phyloP scores from a whole-genome alignment of 1,140 invertebrate genomes.

The Drosophila insularis region DNA sequence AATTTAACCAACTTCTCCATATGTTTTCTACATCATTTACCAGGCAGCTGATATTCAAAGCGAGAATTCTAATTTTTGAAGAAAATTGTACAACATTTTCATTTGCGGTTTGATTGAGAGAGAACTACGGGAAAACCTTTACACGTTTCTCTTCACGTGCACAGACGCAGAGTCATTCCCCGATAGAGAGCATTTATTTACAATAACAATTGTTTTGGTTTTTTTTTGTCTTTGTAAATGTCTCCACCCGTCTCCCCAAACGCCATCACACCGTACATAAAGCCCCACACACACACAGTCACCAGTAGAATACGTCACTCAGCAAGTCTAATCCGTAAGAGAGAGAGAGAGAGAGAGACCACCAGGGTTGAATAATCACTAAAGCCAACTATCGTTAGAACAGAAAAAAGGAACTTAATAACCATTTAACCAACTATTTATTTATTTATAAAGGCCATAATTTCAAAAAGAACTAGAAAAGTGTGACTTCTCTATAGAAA shows the following conservation, averaged over 20 bases:
- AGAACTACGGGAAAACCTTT: not conserved
- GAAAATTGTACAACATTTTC: slow-evolving; percentile 20
- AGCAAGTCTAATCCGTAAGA: slow-evolving; percentile 19
- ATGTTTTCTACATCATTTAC: not conserved
- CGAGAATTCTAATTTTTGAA: not conserved
- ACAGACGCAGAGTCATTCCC: slow-evolving; percentile 28
- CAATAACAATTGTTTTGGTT: slow-evolving; percentile 43
- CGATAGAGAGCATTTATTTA: slow-evolving; percentile 56
- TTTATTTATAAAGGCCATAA: too few species aligned
- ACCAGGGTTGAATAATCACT: not conserved
- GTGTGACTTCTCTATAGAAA: too few species aligned
- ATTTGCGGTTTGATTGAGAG: slow-evolving; percentile 54
- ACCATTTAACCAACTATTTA: too few species aligned
- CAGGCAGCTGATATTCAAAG: not conserved
- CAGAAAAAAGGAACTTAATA: not conserved
- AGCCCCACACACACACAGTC: slow-evolving; percentile 17
- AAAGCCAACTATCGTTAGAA: not conserved
- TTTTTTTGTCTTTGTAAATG: slow-evolving; percentile 20
- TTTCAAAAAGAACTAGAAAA: too few species aligned
- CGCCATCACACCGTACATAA: not conserved
- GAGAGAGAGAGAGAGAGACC: not conserved
- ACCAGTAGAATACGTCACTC: slow-evolving; percentile 58
- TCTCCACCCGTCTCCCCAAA: slow-evolving; percentile 36
- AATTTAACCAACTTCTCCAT: too few species aligned
- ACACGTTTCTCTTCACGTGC: slow-evolving; percentile 73